Conservation (phyloP, 2,888 invertebrate species). For the Graphium colonna region DNA sequence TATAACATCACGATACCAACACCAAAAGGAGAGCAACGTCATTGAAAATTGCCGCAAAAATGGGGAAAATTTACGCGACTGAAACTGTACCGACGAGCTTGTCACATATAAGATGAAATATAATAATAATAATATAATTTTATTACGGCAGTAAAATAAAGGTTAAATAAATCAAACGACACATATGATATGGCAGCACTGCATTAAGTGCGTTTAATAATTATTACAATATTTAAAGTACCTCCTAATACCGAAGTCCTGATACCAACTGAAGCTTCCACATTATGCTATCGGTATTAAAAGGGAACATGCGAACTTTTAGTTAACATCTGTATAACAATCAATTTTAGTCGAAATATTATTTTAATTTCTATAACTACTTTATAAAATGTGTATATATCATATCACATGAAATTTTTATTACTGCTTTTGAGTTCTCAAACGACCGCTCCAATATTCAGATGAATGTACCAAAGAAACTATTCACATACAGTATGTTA, state of each 20-base stretch:
- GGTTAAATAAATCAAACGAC: constrained; percentile 48
- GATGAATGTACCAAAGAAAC: too few species aligned
- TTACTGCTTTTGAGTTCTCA: constrained; percentile 37
- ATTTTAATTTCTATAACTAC: constrained; percentile 57
- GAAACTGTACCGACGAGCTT: too few species aligned
- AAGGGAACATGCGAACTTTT: constrained; percentile 15
- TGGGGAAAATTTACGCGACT: too few species aligned
- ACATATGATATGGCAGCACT: constrained; percentile 55
- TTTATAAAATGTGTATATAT: constrained; percentile 76
- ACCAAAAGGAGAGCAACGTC: too few species aligned
- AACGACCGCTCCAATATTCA: too few species aligned
- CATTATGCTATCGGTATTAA: constrained; percentile 5
- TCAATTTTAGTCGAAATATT: constrained; percentile 54
- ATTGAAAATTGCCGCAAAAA: too few species aligned
- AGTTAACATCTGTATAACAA: constrained; percentile 61
- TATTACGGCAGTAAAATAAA: constrained; percentile 21
- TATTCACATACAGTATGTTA: too few species aligned
- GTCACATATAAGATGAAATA: too few species aligned
- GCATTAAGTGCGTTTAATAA: constrained; percentile 68
- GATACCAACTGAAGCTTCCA: neutral
- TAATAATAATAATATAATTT: too few species aligned
- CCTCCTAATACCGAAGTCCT: constrained; percentile 29
- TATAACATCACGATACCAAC: too few species aligned
- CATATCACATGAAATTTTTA: constrained; percentile 73
- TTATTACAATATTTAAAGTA: constrained; percentile 46